These are phyloP conservation scores for Caerostris darwini DNA, from an alignment of 1,140 invertebrate species.

Conservation along the genomic window DNA sequence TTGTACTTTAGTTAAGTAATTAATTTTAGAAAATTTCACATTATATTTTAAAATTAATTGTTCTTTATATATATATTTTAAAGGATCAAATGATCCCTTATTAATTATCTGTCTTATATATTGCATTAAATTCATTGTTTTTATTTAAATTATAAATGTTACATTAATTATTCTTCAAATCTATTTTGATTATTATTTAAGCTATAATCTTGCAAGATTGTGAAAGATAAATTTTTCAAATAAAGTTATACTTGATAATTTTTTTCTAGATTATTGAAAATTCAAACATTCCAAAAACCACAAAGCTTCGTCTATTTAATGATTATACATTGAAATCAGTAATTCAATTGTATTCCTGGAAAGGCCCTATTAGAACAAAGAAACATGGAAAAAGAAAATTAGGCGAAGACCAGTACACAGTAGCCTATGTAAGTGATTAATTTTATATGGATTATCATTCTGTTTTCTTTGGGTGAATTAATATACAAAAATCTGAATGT, in stretches of 20 bases:
- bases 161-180: no score
- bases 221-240: not conserved
- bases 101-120: no score
- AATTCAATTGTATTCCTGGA: slow-evolving; percentile 89
- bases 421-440: slow-evolving; percentile 79
- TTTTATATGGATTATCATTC: not conserved
- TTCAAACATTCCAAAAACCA: slow-evolving; percentile 86
- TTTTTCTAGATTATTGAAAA: slow-evolving; percentile 85
- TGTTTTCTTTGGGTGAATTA: not conserved
- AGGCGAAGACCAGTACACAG: slow-evolving; percentile 72
- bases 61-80: no score
- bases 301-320: slow-evolving; percentile 88
- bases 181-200: no score
- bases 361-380: slow-evolving; percentile 83
- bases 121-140: no score
- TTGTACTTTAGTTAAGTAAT: not conserved
- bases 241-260: not conserved
- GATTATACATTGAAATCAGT: slow-evolving; percentile 86
- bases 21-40: no score
- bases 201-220: no score
- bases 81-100: no score
- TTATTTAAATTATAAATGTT: no score
- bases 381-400: slow-evolving; percentile 81
- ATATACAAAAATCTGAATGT: not conserved
- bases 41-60: no score